These are phyloP conservation scores for Synanthedon myopaeformis DNA, from an alignment of 2,888 invertebrate genomes.

Conservation along the genomic window DNA sequence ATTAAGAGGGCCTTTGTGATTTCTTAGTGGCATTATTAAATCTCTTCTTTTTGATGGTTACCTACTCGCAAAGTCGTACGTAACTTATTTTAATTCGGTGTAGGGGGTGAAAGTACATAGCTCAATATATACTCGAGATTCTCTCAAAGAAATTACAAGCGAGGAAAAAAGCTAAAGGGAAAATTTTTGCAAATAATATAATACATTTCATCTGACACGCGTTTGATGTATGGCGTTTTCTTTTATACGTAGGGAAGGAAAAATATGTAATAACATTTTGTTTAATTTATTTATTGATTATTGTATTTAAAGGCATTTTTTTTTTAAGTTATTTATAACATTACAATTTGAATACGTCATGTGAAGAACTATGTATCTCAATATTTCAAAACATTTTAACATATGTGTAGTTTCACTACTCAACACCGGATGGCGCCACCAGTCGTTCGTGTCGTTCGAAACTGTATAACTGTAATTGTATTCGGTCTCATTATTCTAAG, in stretches of 20 bases:
- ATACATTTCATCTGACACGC: slow-evolving; percentile 1
- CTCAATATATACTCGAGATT: neutral
- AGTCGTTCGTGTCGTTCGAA: slow-evolving; percentile 1
- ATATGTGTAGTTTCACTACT: slow-evolving; percentile 25
- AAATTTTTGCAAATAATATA: too few relatives aligned
- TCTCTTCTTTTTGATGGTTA: too few relatives aligned
- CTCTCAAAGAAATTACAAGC: too few relatives aligned
- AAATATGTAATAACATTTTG: too few relatives aligned
- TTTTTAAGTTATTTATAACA: neutral
- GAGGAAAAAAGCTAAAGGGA: too few relatives aligned
- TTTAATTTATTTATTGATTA: too few relatives aligned
- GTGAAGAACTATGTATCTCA: neutral
- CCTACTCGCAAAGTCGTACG: too few relatives aligned
- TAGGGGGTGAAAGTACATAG: neutral
- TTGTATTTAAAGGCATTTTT: neutral
- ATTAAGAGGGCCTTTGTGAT: too few relatives aligned
- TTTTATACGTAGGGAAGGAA: neutral
- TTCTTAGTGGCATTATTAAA: too few relatives aligned
- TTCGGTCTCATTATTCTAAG: too few relatives aligned
- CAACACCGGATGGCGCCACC: slow-evolving; percentile 42
- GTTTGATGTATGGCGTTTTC: slow-evolving; percentile 4
- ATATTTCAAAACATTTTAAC: neutral
- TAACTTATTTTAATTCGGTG: neutral
- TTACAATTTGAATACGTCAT: neutral
- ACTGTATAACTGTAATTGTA: too few relatives aligned